phyloP scores from a whole-genome alignment of 1,140 invertebrate genomes.

The Linepithema humile region DNA sequence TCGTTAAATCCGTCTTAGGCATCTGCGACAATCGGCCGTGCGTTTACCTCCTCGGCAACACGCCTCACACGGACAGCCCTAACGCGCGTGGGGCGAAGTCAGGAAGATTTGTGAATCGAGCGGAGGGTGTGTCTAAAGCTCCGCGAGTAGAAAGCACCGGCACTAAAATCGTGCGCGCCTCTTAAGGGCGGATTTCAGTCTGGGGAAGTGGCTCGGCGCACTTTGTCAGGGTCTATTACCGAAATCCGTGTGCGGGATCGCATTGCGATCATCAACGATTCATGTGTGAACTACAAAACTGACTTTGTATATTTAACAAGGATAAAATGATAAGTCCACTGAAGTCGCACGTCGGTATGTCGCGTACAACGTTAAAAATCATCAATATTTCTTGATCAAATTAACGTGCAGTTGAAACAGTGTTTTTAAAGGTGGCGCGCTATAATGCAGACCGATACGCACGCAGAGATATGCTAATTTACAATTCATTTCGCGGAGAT shows the following conservation, averaged over 20 bases:
- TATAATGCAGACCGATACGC: neutral
- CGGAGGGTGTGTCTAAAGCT: conserved; percentile 66
- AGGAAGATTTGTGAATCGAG: conserved; percentile 71
- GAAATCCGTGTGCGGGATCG: neutral
- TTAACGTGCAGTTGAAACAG: neutral
- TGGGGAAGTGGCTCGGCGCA: neutral
- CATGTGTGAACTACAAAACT: neutral
- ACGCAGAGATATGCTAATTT: neutral
- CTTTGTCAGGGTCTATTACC: conserved; percentile 36
- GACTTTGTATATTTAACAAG: neutral
- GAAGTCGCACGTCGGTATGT: too few relatives aligned
- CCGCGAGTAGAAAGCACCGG: conserved; percentile 26
- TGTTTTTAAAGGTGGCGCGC: neutral
- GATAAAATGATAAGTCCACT: too few relatives aligned
- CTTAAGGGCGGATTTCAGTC: conserved; percentile 39
- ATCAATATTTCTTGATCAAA: too few relatives aligned
- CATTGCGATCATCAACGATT: neutral
- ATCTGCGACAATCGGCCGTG: conserved; percentile 58
- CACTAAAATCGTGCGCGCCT: conserved; percentile 35
- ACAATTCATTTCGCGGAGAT: conserved; percentile 16
- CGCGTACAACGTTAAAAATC: too few relatives aligned
- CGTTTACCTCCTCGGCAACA: conserved; percentile 53
- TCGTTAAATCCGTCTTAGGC: conserved; percentile 60
- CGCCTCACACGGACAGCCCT: conserved; percentile 17
- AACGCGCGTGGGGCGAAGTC: conserved; percentile 61